phyloP scores from a whole-genome alignment of 37 sponge, comb jelly and placozoan species.

The Oopsacas minuta region DNA sequence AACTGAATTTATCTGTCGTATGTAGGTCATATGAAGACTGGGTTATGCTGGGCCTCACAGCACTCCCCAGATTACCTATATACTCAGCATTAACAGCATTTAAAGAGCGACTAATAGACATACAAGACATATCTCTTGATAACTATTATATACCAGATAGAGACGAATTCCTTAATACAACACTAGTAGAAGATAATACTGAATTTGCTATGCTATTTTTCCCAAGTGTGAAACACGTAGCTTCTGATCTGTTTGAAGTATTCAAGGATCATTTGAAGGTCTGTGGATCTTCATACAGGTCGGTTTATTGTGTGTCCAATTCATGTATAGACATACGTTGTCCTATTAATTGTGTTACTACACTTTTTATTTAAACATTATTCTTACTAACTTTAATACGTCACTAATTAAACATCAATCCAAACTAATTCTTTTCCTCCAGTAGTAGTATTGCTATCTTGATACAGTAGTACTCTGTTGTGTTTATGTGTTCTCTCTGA shows the following conservation, averaged over 20 bases:
- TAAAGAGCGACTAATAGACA: background rate
- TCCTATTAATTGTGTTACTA: no score
- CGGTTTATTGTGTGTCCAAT: background rate
- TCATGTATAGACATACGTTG: no score
- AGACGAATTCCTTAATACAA: background rate
- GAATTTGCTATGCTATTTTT: background rate
- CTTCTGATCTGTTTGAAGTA: background rate
- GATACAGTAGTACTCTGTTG: background rate
- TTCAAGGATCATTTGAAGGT: background rate
- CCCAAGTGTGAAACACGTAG: background rate
- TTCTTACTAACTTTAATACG: no score
- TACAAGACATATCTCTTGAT: background rate
- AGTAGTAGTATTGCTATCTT: background rate
- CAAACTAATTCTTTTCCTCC: background rate
- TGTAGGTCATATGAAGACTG: background rate
- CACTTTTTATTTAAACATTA: no score
- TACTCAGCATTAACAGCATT: background rate
- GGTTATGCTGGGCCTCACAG: background rate
- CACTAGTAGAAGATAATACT: background rate
- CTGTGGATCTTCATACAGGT: background rate
- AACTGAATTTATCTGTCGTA: no score
- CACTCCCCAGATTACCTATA: background rate
- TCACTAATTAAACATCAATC: background rate
- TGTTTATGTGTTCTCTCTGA: background rate
- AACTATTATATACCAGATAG: background rate